A percentile compares a stretch with the other conserved stretches of the same genome.
Evolutionary conservation across 2,797 vertebrate genomes (phyloP).

Genomic region (Megalops cyprinoides): DNA sequence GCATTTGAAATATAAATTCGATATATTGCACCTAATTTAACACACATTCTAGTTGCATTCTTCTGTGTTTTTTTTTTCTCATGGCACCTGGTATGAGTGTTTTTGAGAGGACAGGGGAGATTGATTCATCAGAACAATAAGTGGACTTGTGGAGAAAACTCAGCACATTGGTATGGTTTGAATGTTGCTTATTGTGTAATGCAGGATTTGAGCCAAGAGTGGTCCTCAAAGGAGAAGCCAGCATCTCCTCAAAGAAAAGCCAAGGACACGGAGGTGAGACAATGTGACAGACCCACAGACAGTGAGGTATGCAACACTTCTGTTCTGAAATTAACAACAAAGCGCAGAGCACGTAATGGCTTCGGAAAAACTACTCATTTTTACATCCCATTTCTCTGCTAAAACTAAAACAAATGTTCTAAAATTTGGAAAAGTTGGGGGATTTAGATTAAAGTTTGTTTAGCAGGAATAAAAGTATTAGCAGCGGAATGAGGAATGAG

Average conservation of each 20-base stretch:
- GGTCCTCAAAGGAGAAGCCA: conserved; percentile 61
- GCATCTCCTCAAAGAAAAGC: conserved; percentile 48
- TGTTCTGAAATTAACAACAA: neutral
- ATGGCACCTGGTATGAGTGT: too few species aligned
- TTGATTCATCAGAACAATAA: neutral
- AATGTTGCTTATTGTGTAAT: neutral
- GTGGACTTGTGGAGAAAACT: neutral
- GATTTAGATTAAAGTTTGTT: too few species aligned
- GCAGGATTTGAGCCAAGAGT: conserved; percentile 45
- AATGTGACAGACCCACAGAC: conserved; percentile 61
- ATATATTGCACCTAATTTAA: too few species aligned
- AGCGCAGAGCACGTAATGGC: neutral
- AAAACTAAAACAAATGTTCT: too few species aligned
- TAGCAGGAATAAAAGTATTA: too few species aligned
- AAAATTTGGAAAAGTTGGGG: too few species aligned
- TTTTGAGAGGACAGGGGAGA: neutral
- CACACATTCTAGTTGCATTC: too few species aligned
- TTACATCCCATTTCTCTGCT: too few species aligned
- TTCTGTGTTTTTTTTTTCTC: too few species aligned
- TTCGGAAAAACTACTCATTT: too few species aligned
- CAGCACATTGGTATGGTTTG: neutral
- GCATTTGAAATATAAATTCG: too few species aligned
- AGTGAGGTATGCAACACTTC: conserved; percentile 56
- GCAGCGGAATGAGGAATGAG: too few species aligned
- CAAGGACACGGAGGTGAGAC: conserved; percentile 44